Base-by-base conservation (phyloP, 2,113 vertebrate species). In the Forbesichthys agassizii region DNA sequence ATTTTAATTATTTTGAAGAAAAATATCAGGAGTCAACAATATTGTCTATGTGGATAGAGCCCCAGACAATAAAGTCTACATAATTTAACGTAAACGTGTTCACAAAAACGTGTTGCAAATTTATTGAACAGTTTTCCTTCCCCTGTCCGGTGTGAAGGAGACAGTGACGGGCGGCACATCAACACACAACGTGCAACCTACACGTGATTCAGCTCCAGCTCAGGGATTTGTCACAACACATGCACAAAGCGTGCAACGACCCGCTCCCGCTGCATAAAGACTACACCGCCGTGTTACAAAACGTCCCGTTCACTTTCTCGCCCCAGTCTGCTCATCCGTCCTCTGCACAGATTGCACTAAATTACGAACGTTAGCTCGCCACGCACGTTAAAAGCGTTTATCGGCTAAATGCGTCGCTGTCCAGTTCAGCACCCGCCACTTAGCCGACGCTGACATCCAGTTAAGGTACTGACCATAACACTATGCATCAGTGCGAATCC, bases 401-500 rank as follows among this genome's bases (percentile, higher is more conserved):
- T n/a, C 18, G n/a, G 10, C 33, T 6, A 3, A 10, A 42, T 54
- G 12, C 1, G 11, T 3, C 48, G 27, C 27, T 9, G 66, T 69
- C 79, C 64, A 73, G 79, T 75, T 52, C 1, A 59, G 62, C 70
- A 60, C 78, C 27, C 27, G 27, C 27, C 81, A 77, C 79, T 84
- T 76, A 56, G 36, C 62, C 69, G 61, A 20, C n/a, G 59, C 13
- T 18, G 61, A 60, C 78, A 78, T 78, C 77, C 79, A 66, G 11
- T 55, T 73, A 27, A 66, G 55, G 71, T 27, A 13, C 13, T n/a
- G n/a, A 84, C 52, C 67, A 48, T 56, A 81, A 66, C 81, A 74
- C 69, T 72, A 84, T 54, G 88, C 83, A 81, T 75, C 79, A 56
- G 73, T 69, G 76, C 82, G 61, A 67, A 16, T 27, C 11, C 20